Base-by-base conservation (phyloP, 1,140 invertebrate genomes). In the Leucophenga varia region DNA sequence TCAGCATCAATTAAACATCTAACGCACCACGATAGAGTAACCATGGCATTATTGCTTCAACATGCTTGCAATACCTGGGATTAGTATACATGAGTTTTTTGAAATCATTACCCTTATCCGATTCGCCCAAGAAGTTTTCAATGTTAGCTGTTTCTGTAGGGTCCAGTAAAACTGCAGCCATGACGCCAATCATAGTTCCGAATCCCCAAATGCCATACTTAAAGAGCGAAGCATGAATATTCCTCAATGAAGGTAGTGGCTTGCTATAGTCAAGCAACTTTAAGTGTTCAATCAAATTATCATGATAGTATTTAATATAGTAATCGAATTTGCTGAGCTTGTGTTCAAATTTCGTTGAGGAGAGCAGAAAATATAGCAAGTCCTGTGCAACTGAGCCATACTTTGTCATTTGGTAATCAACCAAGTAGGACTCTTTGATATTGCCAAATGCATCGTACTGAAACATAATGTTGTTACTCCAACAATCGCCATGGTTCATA, bases 401-500 rank as follows among this genome's bases (percentile, higher is more conserved):
- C 28, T 45, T 61, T 3, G 64, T 34, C 10, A 69, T 16, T 31
- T 72, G 68, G 28, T 52, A 67, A 21, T 72, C 69, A 1, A 72
- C 47, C n/a, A 72, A 40, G 22, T 55, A 58, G 0, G 58, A 56
- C 18, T 72, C 61, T 25, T 67, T 64, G 13, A 72, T 55, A 52
- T 79, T 76, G 1, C 73, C 75, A 17, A 42, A 55, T 0, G 52
- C 57, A 49, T 80, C 71, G 51, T 85, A 83, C 14, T 77, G 76
- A 59, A 85, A 86, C 54, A 86, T 64, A 64, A 86, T 81, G 54
- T 87, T 79, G 37, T 77, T 72, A 2, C 52, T 58, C 70, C 70
- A 73, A 8, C 75, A 77, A 58, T 86, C 85, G 8, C 84, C 85
- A 43, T 86, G 85, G 54, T 80, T 82, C 4, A 86, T 60, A 2